phyloP scores from a whole-genome alignment of 2,888 invertebrate genomes.

The Hymenopus coronatus region DNA sequence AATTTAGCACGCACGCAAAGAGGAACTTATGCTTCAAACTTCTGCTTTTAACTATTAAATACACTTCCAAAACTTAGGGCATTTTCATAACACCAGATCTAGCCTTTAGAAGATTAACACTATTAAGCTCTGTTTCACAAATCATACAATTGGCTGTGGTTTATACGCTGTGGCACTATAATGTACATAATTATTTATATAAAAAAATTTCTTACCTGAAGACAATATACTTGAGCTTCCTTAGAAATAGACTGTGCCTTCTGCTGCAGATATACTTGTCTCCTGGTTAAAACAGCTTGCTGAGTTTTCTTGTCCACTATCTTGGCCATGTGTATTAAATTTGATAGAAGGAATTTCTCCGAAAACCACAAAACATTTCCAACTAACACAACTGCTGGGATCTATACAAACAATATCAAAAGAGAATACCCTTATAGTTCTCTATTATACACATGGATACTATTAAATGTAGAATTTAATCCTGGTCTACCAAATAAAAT shows the following conservation, averaged over 20 bases:
- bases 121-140: too few relatives aligned
- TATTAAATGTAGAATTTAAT: too few relatives aligned
- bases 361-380: slow-evolving; percentile 86
- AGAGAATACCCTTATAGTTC: not conserved
- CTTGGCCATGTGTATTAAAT: slow-evolving; percentile 54
- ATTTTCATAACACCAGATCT: too few relatives aligned
- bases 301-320: slow-evolving; percentile 51
- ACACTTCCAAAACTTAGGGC: too few relatives aligned
- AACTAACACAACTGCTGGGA: slow-evolving; percentile 73
- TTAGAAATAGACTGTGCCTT: slow-evolving; percentile 60
- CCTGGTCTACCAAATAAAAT: too few relatives aligned
- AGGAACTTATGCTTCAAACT: too few relatives aligned
- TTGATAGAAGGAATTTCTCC: slow-evolving; percentile 71
- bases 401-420: slow-evolving; percentile 48
- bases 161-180: too few relatives aligned
- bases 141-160: too few relatives aligned
- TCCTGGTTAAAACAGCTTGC: slow-evolving; percentile 46
- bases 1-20: too few relatives aligned
- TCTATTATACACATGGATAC: not conserved
- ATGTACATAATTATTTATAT: not conserved
- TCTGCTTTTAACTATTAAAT: too few relatives aligned
- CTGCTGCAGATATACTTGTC: slow-evolving; percentile 56
- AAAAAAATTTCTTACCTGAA: slow-evolving; percentile 45
- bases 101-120: too few relatives aligned
- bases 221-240: slow-evolving; percentile 56